These are phyloP conservation scores for Pomatorhinus ruficollis DNA, from an alignment of 2,113 vertebrate species.

Conservation along the genomic window DNA sequence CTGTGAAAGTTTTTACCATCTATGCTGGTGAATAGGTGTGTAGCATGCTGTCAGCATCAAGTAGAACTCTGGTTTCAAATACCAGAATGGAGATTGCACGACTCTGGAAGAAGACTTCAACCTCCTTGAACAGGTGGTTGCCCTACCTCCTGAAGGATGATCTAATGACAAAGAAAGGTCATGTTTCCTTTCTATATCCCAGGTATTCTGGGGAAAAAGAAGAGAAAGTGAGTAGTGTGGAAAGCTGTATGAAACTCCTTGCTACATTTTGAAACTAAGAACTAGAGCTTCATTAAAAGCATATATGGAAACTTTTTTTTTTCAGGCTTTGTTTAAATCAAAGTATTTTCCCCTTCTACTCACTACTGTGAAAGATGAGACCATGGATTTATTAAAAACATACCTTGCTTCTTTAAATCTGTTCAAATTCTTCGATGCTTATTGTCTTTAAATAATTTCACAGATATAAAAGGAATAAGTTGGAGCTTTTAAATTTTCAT, in stretches of 20 bases:
- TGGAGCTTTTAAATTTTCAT: constrained; percentile 62
- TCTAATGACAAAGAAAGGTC: not conserved
- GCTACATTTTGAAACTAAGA: not conserved
- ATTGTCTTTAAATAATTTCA: constrained; percentile 62
- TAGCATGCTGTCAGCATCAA: not conserved
- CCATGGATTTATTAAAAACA: not conserved
- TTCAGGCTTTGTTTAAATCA: not conserved
- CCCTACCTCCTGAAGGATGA: not conserved
- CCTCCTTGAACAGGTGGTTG: not conserved
- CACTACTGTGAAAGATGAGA: not conserved
- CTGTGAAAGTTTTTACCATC: not conserved
- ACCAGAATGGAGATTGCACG: not conserved
- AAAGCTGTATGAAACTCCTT: not conserved
- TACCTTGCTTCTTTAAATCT: not conserved
- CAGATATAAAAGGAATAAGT: constrained; percentile 59
- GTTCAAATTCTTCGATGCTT: constrained; percentile 52
- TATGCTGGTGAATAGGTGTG: rapidly evolving
- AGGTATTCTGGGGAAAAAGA: not conserved
- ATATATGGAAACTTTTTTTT: not conserved
- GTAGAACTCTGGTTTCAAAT: not conserved
- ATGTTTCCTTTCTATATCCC: not conserved
- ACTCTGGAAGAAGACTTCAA: not conserved
- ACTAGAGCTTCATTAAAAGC: not conserved
- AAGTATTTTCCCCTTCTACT: not conserved
- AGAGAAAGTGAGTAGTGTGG: not conserved